These are phyloP conservation scores for Lanius collurio DNA, from an alignment of 2,113 vertebrate genomes.

Conservation along the genomic window DNA sequence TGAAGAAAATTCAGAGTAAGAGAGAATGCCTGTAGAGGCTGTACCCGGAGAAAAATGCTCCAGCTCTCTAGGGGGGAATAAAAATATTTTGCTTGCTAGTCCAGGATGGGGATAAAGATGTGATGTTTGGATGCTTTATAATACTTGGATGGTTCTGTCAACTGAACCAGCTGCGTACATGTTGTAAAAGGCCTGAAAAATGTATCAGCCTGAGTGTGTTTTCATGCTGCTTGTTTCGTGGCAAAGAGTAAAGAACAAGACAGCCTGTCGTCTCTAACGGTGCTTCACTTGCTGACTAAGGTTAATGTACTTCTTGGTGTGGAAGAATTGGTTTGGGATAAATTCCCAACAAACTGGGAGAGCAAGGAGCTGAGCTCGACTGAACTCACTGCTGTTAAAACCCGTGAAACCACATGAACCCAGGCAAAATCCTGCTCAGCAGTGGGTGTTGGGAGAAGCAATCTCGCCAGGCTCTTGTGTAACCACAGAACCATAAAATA, in stretches of 20 bases:
- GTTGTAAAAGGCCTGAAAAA: conserved; percentile 39
- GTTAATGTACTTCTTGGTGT: neutral
- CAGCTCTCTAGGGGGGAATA: neutral
- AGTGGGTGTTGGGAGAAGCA: neutral
- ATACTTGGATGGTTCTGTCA: conserved; percentile 32
- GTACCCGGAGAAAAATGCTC: neutral
- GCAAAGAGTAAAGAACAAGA: conserved; percentile 3
- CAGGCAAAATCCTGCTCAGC: neutral
- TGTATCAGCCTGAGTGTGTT: conserved; percentile 12
- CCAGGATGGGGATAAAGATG: conserved; percentile 39
- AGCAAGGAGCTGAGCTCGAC: neutral
- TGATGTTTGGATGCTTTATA: conserved; percentile 23
- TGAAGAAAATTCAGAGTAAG: neutral
- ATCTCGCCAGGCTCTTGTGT: neutral
- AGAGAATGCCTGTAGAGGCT: neutral
- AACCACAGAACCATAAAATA: neutral
- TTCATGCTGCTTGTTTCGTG: neutral
- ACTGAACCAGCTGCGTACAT: neutral
- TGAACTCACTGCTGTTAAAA: neutral
- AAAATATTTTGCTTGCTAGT: conserved; percentile 10
- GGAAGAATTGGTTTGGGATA: conserved; percentile 29
- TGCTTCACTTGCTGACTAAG: neutral
- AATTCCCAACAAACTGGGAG: neutral
- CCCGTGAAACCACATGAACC: neutral
- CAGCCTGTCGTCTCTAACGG: neutral